Conservation (phyloP, 2,888 invertebrate genomes). For the Tenthredo livida region DNA sequence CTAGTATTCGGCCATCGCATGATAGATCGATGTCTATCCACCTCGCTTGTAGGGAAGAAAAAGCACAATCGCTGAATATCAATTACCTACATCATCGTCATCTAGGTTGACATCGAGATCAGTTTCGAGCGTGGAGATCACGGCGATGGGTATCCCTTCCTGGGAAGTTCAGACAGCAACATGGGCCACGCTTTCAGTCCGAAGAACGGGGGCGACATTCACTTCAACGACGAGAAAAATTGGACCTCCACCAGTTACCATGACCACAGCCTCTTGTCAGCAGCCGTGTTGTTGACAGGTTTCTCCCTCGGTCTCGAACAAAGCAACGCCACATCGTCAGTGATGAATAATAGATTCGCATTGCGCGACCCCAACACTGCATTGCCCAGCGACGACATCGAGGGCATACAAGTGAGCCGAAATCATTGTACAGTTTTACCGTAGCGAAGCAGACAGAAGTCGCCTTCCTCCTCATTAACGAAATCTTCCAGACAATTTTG, state of each 20-base stretch:
- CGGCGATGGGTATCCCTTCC: neutral
- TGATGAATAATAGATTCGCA: neutral
- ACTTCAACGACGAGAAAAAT: neutral
- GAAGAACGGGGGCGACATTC: neutral
- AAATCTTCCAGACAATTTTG: neutral
- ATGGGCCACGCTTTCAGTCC: neutral
- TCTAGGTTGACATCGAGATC: slow-evolving; percentile 71
- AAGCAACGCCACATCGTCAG: neutral
- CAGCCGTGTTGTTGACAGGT: neutral
- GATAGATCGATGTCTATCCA: neutral
- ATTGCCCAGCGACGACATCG: neutral
- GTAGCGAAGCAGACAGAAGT: neutral
- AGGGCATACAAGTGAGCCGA: neutral
- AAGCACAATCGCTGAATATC: neutral
- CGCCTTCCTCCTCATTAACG: neutral
- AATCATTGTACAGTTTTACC: neutral
- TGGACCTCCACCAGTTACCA: neutral
- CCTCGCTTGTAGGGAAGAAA: neutral
- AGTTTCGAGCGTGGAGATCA: neutral
- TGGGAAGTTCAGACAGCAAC: neutral
- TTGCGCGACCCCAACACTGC: neutral
- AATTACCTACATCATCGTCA: neutral
- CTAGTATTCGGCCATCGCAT: neutral
- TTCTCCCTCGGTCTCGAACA: neutral
- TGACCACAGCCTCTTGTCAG: neutral